Base-by-base conservation (phyloP, 2,113 vertebrate species). In the Petrocephalus microphthalmus region DNA sequence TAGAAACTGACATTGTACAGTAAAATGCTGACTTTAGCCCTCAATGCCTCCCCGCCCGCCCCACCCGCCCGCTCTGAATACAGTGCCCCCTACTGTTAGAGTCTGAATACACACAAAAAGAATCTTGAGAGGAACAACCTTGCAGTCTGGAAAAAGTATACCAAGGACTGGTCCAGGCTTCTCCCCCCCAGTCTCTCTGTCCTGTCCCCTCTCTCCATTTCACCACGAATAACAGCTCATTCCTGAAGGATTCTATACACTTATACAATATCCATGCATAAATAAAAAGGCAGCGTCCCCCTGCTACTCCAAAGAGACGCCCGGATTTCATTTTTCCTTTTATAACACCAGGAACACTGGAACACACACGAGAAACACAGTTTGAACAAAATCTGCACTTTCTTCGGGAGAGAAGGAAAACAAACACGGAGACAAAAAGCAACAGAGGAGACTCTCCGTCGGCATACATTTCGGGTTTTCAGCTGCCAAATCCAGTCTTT, bases 181-280 rank as follows among this genome's bases (percentile, higher is more conserved):
- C 49, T n/a, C 52, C 56, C 15, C 87, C 90, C 90, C 90, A 89
- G 78, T 89, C 87, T 86, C 87, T 87, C 84, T 87, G 88, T 88
- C 88, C 90, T 89, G 90, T 91, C 92, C 93, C 87, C 93, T 91
- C 90, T 93, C 92, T 93, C 91, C 91, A 89, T 92, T 91, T 92
- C 92, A 91, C 89, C 90, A 67, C 52, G 91, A 94, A 91, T 89
- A 92, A 93, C 90, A 91, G 89, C 93, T 94, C 92, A 93, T 94
- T 88, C 93, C 94, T 93, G 92, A 92, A 92, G 92, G 93, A 71
- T 94, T 95, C 93, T 95, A 94, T 94, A 95, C 94, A 95, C 85
- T 91, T 93, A 93, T 92, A 94, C 95, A 94, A 88, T 94, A 94
- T 92, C 92, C 95, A 96, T 95, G 95, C 95, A 95, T 93, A 94